A percentile compares a stretch with the other conserved stretches of the same genome.
These are phyloP conservation scores for Anoplophora glabripennis DNA, from an alignment of 1,140 invertebrate species.

Conservation along the genomic window DNA sequence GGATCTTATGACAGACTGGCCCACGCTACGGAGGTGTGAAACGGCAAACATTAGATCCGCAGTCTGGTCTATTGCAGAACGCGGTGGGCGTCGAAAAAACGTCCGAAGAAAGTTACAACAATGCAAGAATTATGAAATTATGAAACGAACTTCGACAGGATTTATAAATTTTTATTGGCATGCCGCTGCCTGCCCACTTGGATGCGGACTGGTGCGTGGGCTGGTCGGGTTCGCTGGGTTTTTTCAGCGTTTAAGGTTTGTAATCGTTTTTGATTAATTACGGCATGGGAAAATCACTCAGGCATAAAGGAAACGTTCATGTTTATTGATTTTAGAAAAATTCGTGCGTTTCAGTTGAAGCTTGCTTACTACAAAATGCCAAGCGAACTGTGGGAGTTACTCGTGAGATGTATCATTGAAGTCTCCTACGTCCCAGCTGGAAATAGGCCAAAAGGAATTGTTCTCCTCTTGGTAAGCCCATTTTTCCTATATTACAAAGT, in stretches of 20 bases:
- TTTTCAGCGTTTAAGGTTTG: slow-evolving; percentile 18
- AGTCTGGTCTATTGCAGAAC: slow-evolving; percentile 5
- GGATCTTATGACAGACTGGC: slow-evolving; percentile 15
- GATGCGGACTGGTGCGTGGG: slow-evolving; percentile 7
- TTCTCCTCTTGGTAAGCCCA: background rate
- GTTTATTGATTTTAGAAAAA: background rate
- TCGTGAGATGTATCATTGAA: background rate
- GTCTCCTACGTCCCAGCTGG: background rate
- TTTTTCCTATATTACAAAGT: too few relatives aligned
- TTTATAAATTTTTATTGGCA: slow-evolving; percentile 16
- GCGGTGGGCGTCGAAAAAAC: slow-evolving; percentile 14
- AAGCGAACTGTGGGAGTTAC: slow-evolving; percentile 5
- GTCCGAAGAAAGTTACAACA: slow-evolving; percentile 25
- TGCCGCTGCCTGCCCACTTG: slow-evolving; percentile 16
- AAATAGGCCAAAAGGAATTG: background rate
- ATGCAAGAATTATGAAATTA: slow-evolving; percentile 27
- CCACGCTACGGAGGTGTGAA: slow-evolving; percentile 22
- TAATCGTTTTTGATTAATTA: slow-evolving; percentile 23
- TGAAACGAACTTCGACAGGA: slow-evolving; percentile 21
- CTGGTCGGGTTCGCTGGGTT: slow-evolving; percentile 7
- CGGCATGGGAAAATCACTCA: slow-evolving; percentile 23
- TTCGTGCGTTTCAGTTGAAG: background rate
- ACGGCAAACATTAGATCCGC: slow-evolving; percentile 2
- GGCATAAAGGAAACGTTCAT: slow-evolving; percentile 3
- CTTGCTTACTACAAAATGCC: slow-evolving; percentile 3